Evolutionary conservation across 2,797 vertebrate genomes (phyloP), one percentile per base, ranked within the genome.

Genomic region (Arrhamphus sclerolepis): DNA sequence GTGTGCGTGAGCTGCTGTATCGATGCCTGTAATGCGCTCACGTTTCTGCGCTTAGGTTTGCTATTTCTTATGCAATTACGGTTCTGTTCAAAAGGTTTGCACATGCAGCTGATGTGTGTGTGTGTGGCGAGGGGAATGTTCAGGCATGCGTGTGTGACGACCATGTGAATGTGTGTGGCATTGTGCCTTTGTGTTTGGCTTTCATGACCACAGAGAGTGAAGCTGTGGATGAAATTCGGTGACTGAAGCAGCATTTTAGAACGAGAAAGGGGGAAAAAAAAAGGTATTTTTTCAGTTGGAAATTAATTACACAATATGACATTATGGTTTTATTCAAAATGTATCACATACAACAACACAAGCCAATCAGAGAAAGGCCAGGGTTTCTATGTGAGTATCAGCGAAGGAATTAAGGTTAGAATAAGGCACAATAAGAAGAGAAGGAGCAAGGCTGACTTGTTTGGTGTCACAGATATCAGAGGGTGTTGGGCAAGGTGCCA

Each of bases 401-500:
- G 46, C 0, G 44, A 19, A 18, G 19, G 5, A 31, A 10, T 24
- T n/a, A 19, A 38, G 52, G 60, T 48, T 38, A 28, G 54, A 60
- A 43, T 41, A 5, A 61, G 19, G 18, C 22, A 4, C 51, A 55
- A 76, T 41, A 31, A 72, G 52, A 38, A 4, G 63, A 53, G 52
- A 53, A 50, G 50, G 24, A 60, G 21, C 49, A 48, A 17, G 16
- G 62, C 21, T 44, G 62, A 24, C 60, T 50, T 56, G 60, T 29
- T 21, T 19, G 22, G 60, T 46, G 34, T 40, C 9, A 26, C 24
- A 20, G 56, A 70, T 61, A 75, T 55, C 55, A 57, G 46, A 46
- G 53, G 48, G 56, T 18, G 46, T 63, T 49, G 20, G 75, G 69
- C 69, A 13, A 54, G 28, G 60, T 70, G 78, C 73, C 85, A 80